phyloP scores from a whole-genome alignment of 2,888 invertebrate species.

The Oscheius sp. region DNA sequence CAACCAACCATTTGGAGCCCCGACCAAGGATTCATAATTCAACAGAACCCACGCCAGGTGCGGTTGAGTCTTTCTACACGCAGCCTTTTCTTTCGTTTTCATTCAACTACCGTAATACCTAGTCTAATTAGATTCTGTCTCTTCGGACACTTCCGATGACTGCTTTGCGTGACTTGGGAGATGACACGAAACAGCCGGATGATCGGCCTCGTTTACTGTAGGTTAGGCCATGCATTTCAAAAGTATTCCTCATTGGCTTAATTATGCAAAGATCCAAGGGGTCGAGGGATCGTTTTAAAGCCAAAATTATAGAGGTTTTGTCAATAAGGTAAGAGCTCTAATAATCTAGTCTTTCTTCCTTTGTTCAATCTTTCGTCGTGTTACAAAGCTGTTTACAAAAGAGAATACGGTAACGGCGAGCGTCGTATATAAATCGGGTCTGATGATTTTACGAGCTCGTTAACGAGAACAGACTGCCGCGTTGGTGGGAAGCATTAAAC shows the following conservation, averaged over 20 bases:
- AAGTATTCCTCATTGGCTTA: too few species aligned
- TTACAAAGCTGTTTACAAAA: too few species aligned
- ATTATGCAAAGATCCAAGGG: too few species aligned
- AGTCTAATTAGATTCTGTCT: neutral
- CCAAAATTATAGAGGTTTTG: neutral
- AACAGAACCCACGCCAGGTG: neutral
- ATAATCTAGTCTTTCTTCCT: too few species aligned
- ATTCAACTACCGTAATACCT: neutral
- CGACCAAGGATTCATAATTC: constrained; percentile 9
- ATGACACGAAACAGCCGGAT: constrained; percentile 9
- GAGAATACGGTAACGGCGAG: neutral
- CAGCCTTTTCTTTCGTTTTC: constrained; percentile 8
- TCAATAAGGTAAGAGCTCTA: too few species aligned
- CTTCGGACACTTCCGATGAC: neutral
- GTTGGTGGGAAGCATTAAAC: constrained; percentile 5
- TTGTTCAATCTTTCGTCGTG: too few species aligned
- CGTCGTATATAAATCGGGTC: neutral
- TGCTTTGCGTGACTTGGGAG: neutral
- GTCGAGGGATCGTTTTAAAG: too few species aligned
- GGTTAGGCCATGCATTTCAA: constrained; percentile 17
- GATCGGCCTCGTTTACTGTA: constrained; percentile 11
- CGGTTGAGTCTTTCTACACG: neutral
- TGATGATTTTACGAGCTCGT: constrained; percentile 22
- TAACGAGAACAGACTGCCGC: neutral
- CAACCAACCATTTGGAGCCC: neutral